Base-by-base conservation (phyloP, 2,888 invertebrate species). In the Palloptera scutellata region DNA sequence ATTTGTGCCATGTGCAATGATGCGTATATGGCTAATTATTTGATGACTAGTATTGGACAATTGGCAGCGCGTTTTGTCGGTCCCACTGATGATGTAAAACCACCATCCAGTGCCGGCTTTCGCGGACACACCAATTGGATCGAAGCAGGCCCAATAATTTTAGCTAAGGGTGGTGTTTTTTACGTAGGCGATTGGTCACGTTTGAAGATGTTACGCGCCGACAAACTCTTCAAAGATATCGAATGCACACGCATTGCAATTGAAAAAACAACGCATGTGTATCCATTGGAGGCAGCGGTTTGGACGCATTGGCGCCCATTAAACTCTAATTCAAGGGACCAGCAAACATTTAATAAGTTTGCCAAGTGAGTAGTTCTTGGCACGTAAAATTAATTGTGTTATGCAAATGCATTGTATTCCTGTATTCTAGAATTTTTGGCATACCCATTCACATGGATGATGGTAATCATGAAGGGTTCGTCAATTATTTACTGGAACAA, bases 131-230 rank as follows among this genome's bases (percentile, higher is more conserved):
- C 74, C 57, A 76, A 70, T 20, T 82, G 84, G 81, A 68, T 81
- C 15, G 81, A 83, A 73, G 85, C 84, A 5, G 83, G 81, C 45
- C 80, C 85, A 0, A 68, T 85, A 40, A 55, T 84, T 8, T 61
- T 86, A 72, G 84, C 85, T 1, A 77, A 77, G 52, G 79, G 81
- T 52, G 86, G 86, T 0, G 81, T 86, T 1, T 85, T 81, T 66
- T 84, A 79, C 69, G 76, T 79, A 0, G 86, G 86, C 1, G 84
- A 86, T 70, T 86, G 85, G 86, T 76, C 78, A 10, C 72, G 79
- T 8, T 59, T 83, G 13, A 76, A 80, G 43, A 57, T 75, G 15
- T 64, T 74, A 4, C 74, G 75, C 9, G 57, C 70, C 2, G 77
- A 78, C 1, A 77, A 77, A 54, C 70, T 84, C 15, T 76, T 83